phyloP scores from a whole-genome alignment of 2,797 vertebrate genomes.

The Enteromius unitaeniatus region DNA sequence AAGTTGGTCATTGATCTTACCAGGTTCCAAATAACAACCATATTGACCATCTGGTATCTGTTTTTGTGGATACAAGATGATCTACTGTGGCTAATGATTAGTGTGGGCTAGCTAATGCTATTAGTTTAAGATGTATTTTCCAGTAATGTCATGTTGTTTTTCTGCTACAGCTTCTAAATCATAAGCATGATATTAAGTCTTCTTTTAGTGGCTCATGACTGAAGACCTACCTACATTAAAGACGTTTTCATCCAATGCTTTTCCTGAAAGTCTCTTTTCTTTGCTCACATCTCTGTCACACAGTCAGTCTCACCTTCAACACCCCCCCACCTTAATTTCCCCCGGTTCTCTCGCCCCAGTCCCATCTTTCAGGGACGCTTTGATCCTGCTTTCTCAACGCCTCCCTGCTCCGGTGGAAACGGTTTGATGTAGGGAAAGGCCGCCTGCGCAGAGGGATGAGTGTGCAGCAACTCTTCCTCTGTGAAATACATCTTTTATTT shows the following conservation, averaged over 20 bases:
- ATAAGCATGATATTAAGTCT: constrained; percentile 1
- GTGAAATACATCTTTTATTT: constrained; percentile 65
- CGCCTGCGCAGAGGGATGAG: constrained; percentile 50
- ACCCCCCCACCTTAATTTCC: constrained; percentile 12
- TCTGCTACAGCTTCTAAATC: constrained; percentile 2
- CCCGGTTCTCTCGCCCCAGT: constrained; percentile 19
- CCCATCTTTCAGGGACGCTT: constrained; percentile 46
- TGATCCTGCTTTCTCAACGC: constrained; percentile 36
- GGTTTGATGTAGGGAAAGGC: constrained; percentile 53
- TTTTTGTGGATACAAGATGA: not conserved
- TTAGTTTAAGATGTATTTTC: not conserved
- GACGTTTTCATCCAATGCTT: not conserved
- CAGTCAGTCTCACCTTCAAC: constrained; percentile 38
- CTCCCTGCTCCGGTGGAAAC: constrained; percentile 26
- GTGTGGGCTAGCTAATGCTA: not conserved
- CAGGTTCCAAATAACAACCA: not conserved
- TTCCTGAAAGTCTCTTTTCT: constrained; percentile 8
- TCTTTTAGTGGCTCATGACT: not conserved
- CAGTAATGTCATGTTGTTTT: not conserved
- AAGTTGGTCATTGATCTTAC: not conserved
- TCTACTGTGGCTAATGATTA: not conserved
- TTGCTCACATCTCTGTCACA: constrained; percentile 29
- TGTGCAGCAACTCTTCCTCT: constrained; percentile 46
- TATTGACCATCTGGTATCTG: not conserved
- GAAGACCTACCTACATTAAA: constrained; percentile 24